phyloP scores from a whole-genome alignment of 2,113 vertebrate genomes.

The Nyctibius bracteatus region DNA sequence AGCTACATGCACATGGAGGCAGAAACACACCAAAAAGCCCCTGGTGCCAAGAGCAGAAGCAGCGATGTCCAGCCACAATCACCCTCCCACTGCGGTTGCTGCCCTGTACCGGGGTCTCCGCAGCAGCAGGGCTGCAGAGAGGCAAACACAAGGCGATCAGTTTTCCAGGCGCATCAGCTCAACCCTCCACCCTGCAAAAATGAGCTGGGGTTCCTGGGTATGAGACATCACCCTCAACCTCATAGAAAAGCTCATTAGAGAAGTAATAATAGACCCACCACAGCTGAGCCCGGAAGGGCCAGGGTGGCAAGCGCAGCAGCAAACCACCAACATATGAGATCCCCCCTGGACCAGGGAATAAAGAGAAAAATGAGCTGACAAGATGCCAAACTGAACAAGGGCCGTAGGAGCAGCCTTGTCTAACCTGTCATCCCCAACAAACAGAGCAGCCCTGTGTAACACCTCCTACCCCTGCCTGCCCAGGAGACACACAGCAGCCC shows the following conservation, averaged over 20 bases:
- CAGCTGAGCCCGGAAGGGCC: not conserved
- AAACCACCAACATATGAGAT: not conserved
- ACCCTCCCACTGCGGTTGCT: not conserved
- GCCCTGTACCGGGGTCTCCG: not conserved
- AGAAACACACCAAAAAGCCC: not conserved
- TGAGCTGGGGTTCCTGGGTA: not conserved
- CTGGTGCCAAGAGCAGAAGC: not conserved
- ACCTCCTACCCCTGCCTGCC: not conserved
- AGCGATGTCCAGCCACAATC: not conserved
- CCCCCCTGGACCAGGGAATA: not conserved
- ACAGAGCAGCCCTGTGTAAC: not conserved
- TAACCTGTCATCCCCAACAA: not conserved
- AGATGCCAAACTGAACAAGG: not conserved
- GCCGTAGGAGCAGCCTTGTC: not conserved
- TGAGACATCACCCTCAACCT: not conserved
- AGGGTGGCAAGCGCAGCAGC: not conserved
- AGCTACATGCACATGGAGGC: not conserved
- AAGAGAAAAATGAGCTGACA: not conserved
- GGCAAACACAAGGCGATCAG: not conserved
- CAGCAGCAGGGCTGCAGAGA: not conserved
- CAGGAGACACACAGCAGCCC: not conserved
- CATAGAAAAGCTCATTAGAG: not conserved
- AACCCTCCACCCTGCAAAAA: not conserved
- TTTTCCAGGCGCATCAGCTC: not conserved
- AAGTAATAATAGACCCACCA: not conserved